Evolutionary conservation across 1,140 invertebrate genomes (phyloP).

Genomic region (Aplysia californica): DNA sequence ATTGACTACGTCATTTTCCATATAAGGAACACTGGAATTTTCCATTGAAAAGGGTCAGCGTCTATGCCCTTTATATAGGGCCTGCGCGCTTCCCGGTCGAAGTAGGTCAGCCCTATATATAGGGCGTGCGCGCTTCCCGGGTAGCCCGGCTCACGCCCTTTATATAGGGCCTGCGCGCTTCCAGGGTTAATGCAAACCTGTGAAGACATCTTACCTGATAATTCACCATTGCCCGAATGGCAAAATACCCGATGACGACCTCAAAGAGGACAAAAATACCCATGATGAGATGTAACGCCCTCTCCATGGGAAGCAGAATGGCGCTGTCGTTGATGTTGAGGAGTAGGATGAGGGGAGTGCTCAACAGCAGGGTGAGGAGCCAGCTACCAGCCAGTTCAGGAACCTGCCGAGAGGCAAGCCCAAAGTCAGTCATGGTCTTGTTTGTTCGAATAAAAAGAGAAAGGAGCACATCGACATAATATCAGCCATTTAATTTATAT

Average conservation of each 20-base stretch:
- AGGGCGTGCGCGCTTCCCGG: too few relatives aligned
- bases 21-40: too few relatives aligned
- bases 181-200: too few relatives aligned
- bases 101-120: too few relatives aligned
- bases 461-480: too few relatives aligned
- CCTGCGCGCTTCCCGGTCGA: too few relatives aligned
- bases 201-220: conserved; percentile 60
- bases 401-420: neutral
- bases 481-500: too few relatives aligned
- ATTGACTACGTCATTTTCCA: too few relatives aligned
- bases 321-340: conserved; percentile 78
- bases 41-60: too few relatives aligned
- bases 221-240: conserved; percentile 64
- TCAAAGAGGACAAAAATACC: conserved; percentile 76
- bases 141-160: too few relatives aligned
- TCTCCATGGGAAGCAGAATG: conserved; percentile 75
- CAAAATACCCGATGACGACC: conserved; percentile 74
- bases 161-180: too few relatives aligned
- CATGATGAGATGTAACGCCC: conserved; percentile 76
- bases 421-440: neutral
- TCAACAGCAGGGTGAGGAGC: conserved; percentile 84
- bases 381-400: conserved; percentile 86
- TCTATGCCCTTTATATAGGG: too few relatives aligned
- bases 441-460: neutral
- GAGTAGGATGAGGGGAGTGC: conserved; percentile 83